Conservation (phyloP, 92 coral and sea anemone genomes). For the Plumapathes pennacea region DNA sequence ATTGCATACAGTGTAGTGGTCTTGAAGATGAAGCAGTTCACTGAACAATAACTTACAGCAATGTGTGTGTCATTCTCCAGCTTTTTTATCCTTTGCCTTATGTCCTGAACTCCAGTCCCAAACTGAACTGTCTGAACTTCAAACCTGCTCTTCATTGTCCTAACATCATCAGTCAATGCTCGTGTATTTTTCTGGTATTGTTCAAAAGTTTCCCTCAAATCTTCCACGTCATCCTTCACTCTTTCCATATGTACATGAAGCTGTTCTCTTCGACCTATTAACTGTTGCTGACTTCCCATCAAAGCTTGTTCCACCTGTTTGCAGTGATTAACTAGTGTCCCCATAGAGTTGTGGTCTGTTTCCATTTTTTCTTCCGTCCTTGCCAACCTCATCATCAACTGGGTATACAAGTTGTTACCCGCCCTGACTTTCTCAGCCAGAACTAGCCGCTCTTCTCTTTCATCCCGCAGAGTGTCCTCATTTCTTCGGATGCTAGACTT, state of each 20-base stretch:
- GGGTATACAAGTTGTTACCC: conserved; percentile 83
- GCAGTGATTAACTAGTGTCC: conserved; percentile 86
- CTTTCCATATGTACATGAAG: conserved; percentile 76
- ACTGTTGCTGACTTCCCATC: conserved; percentile 90
- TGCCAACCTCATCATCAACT: conserved; percentile 87
- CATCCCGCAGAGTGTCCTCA: conserved; percentile 82
- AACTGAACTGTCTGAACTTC: conserved; percentile 88
- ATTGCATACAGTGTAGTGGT: not conserved
- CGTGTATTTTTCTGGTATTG: conserved; percentile 85
- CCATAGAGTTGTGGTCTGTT: conserved; percentile 83
- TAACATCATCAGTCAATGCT: conserved; percentile 77
- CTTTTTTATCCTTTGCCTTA: conserved; percentile 87
- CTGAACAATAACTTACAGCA: conserved; percentile 71
- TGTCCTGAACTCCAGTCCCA: conserved; percentile 84
- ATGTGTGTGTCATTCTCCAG: conserved; percentile 81
- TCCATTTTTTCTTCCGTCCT: conserved; percentile 93
- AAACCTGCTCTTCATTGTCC: conserved; percentile 79
- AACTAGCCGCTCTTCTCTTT: conserved; percentile 79
- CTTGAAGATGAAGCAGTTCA: not conserved
- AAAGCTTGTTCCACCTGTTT: conserved; percentile 98
- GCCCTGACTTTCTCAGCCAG: conserved; percentile 87
- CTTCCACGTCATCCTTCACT: conserved; percentile 84
- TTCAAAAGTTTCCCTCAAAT: conserved; percentile 78
- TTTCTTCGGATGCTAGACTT: conserved; percentile 86
- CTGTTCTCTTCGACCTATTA: conserved; percentile 86